Conservation (phyloP, 2,113 vertebrate species). For the Eptesicus fuscus region DNA sequence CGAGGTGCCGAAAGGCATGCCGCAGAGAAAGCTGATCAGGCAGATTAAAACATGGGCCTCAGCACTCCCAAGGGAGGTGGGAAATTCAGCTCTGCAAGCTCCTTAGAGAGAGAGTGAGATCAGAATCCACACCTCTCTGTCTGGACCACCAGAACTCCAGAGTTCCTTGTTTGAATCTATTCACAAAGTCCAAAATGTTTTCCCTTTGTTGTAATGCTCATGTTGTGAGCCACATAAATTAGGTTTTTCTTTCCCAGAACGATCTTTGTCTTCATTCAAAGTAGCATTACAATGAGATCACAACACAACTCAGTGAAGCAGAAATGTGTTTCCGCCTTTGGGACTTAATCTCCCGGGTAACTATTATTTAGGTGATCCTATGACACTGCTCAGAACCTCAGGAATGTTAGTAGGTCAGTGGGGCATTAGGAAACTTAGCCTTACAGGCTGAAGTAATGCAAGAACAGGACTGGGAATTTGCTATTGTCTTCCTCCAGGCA, state of each 20-base stretch:
- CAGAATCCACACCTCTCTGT: not conserved
- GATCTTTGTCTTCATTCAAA: slow-evolving; percentile 42
- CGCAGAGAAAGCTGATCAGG: not conserved
- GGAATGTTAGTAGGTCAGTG: slow-evolving; percentile 46
- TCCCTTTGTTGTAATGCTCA: not conserved
- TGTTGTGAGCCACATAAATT: not conserved
- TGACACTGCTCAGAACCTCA: not conserved
- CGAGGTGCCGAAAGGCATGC: not conserved
- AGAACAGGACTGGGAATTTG: not conserved
- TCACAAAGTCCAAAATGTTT: not conserved
- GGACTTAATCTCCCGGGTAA: not conserved
- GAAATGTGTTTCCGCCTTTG: slow-evolving; percentile 14
- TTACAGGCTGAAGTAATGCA: not conserved
- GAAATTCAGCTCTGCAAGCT: not conserved
- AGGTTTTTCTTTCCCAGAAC: slow-evolving; percentile 28
- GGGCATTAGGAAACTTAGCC: not conserved
- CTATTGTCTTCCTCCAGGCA: not conserved
- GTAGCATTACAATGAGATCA: not conserved
- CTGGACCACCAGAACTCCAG: not conserved
- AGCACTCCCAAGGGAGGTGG: no score
- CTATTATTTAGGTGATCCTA: not conserved
- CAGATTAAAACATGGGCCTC: not conserved
- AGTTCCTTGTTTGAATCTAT: not conserved
- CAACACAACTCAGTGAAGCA: not conserved
- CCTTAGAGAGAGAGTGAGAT: not conserved